Conservation (phyloP, 1,140 invertebrate genomes). For the Apis dorsata region DNA sequence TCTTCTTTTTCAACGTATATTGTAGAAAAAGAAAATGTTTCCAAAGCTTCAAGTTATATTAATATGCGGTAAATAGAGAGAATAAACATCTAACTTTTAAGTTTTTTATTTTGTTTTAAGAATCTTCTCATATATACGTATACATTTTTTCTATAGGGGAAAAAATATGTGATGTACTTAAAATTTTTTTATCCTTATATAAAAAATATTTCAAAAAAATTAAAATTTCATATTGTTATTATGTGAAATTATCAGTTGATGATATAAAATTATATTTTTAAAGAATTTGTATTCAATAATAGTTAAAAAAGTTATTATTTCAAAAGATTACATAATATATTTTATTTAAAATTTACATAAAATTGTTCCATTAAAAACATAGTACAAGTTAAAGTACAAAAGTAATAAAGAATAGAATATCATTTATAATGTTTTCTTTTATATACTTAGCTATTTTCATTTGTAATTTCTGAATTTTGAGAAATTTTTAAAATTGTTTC, state of each 20-base stretch:
- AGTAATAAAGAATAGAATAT: constrained; percentile 40
- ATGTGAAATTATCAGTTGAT: not conserved
- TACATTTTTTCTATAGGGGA: not conserved
- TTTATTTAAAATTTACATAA: constrained; percentile 1
- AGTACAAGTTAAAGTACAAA: constrained; percentile 24
- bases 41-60: constrained; percentile 30
- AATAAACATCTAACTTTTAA: constrained; percentile 13
- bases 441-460: not conserved
- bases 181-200: not conserved
- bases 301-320: not conserved
- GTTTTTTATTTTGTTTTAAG: constrained; percentile 19
- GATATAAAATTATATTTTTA: not conserved
- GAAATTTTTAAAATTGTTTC: constrained; percentile 60
- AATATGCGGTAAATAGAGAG: constrained; percentile 6
- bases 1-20: constrained; percentile 16
- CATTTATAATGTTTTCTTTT: constrained; percentile 9
- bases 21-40: constrained; percentile 10
- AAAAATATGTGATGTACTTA: not conserved
- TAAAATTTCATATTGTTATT: not conserved
- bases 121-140: not conserved
- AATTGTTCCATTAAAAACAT: constrained; percentile 33
- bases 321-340: not conserved
- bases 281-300: not conserved
- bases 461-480: not conserved
- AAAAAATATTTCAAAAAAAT: too few relatives aligned